A percentile compares a stretch with the other conserved stretches of the same genome.
These are phyloP conservation scores for Melanotaenia pygmaea DNA, from an alignment of 2,797 vertebrate genomes.

Conservation along the genomic window DNA sequence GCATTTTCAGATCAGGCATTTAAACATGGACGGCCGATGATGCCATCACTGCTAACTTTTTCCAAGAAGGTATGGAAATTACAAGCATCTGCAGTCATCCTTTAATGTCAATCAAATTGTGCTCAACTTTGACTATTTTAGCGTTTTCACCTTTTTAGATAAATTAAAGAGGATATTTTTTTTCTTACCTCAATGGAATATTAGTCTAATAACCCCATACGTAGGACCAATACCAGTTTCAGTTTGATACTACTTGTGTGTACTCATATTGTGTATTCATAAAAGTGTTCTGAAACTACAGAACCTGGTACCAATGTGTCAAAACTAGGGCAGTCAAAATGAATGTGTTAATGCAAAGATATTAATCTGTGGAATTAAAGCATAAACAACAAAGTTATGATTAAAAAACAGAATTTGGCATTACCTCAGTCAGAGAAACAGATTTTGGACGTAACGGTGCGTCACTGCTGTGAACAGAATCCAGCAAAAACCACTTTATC, in stretches of 20 bases:
- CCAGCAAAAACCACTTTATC: not conserved
- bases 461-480: not conserved
- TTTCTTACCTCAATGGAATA: not conserved
- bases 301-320: too few relatives aligned
- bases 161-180: not conserved
- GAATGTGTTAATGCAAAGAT: not conserved
- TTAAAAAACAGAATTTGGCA: too few relatives aligned
- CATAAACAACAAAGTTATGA: not conserved
- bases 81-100: not conserved
- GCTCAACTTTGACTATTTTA: not conserved
- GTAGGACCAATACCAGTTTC: too few relatives aligned
- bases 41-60: not conserved
- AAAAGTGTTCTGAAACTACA: too few relatives aligned
- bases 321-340: not conserved
- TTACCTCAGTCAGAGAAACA: too few relatives aligned
- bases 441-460: too few relatives aligned
- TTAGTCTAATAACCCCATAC: not conserved
- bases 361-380: not conserved
- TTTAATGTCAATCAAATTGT: not conserved
- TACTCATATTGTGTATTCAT: too few relatives aligned
- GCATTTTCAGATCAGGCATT: not conserved
- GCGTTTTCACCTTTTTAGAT: not conserved
- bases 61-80: not conserved
- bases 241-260: too few relatives aligned
- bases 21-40: not conserved